Percentiles rank a stretch among this genome's conserved stretches.
These are phyloP conservation scores for Phrynocephalus versicolor DNA, from an alignment of 2,113 vertebrate genomes.

Conservation along the genomic window DNA sequence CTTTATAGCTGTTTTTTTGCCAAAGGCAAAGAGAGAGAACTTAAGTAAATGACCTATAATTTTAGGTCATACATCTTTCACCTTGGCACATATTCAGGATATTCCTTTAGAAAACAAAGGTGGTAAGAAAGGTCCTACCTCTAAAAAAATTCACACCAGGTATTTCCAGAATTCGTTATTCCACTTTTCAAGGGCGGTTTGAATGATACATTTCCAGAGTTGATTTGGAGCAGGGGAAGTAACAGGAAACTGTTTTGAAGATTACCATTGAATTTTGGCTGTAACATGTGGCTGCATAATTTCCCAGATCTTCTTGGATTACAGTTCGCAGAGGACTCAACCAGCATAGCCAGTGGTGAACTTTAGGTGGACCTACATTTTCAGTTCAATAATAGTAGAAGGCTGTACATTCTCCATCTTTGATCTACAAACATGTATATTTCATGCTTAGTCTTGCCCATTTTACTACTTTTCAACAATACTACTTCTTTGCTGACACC, in stretches of 20 bases:
- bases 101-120: constrained; percentile 26
- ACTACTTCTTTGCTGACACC: background rate
- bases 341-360: too few relatives aligned
- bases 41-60: constrained; percentile 65
- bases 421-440: background rate
- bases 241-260: background rate
- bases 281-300: too few relatives aligned
- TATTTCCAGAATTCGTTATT: constrained; percentile 39
- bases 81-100: constrained; percentile 37
- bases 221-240: background rate
- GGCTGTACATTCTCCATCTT: background rate
- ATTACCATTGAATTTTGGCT: background rate
- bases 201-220: constrained; percentile 19
- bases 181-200: constrained; percentile 31
- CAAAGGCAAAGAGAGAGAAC: constrained; percentile 54
- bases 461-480: background rate
- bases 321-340: too few relatives aligned
- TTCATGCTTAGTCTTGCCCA: background rate
- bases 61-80: constrained; percentile 63
- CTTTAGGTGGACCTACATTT: too few relatives aligned
- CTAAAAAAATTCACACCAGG: constrained; percentile 38
- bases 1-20: constrained; percentile 46
- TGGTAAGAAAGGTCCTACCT: constrained; percentile 23
- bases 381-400: too few relatives aligned
- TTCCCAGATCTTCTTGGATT: too few relatives aligned